Conservation (phyloP, 1,140 invertebrate species). For the Solen grandis region DNA sequence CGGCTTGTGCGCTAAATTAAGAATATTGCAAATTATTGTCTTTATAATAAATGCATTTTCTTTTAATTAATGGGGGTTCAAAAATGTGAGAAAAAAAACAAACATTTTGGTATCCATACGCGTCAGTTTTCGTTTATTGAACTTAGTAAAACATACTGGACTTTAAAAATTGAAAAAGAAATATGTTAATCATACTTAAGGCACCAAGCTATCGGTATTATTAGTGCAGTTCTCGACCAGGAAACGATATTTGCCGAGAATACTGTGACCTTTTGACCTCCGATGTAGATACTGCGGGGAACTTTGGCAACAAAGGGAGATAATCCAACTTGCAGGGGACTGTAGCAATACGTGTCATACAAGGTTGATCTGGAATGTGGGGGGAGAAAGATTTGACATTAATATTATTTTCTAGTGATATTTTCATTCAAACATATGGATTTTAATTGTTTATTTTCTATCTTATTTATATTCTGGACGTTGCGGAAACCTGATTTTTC, state of each 20-base stretch:
- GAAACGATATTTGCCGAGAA: slow-evolving; percentile 76
- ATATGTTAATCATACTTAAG: slow-evolving; percentile 67
- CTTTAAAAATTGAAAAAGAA: background rate
- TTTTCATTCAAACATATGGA: background rate
- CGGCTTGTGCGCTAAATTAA: background rate
- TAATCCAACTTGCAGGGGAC: slow-evolving; percentile 60
- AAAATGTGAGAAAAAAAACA: background rate
- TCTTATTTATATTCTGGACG: background rate
- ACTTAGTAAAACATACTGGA: background rate
- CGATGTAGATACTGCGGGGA: slow-evolving; percentile 56
- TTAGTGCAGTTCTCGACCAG: slow-evolving; percentile 68
- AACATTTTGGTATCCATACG: background rate
- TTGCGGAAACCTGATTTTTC: background rate
- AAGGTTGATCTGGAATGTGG: slow-evolving; percentile 58
- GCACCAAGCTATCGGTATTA: slow-evolving; percentile 70
- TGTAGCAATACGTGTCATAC: slow-evolving; percentile 69
- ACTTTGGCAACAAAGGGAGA: slow-evolving; percentile 65
- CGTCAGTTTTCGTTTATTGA: background rate
- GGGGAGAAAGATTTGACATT: background rate
- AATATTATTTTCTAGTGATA: background rate
- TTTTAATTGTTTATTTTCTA: background rate
- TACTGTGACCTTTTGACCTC: slow-evolving; percentile 41
- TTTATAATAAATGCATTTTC: background rate
- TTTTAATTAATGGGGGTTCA: background rate
- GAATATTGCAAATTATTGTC: background rate